Percentiles rank a stretch among this genome's conserved stretches.
These are phyloP conservation scores for Chanos chanos DNA, from an alignment of 2,797 vertebrate genomes.

Conservation along the genomic window DNA sequence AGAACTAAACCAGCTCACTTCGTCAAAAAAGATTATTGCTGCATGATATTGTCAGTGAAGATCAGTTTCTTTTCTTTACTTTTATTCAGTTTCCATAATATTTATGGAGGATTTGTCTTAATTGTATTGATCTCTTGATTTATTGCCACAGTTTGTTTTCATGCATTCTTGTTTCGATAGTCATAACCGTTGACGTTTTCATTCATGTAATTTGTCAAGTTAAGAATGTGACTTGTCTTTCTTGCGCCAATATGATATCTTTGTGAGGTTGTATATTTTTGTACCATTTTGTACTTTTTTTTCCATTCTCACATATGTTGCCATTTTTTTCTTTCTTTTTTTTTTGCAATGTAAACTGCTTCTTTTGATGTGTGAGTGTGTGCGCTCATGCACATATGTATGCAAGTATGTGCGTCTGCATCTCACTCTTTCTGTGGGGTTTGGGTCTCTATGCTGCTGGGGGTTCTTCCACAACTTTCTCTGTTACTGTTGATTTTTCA, in stretches of 20 bases:
- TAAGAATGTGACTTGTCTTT: slow-evolving; percentile 67
- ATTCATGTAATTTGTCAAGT: slow-evolving; percentile 65
- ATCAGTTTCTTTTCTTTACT: slow-evolving; percentile 46
- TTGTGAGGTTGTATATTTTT: slow-evolving; percentile 96
- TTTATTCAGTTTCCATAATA: slow-evolving; percentile 76
- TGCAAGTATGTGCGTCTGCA: slow-evolving; percentile 67
- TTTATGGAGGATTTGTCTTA: slow-evolving; percentile 72
- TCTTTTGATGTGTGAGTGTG: slow-evolving; percentile 76
- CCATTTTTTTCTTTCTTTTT: slow-evolving; percentile 73
- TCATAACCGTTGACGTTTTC: slow-evolving; percentile 53
- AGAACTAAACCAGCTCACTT: slow-evolving; percentile 69
- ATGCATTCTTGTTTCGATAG: slow-evolving; percentile 50
- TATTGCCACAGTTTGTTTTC: slow-evolving; percentile 59
- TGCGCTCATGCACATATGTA: slow-evolving; percentile 27
- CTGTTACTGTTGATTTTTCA: slow-evolving; percentile 85
- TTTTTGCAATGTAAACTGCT: slow-evolving; percentile 81
- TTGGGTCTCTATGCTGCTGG: slow-evolving; percentile 59
- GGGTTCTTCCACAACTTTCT: slow-evolving; percentile 64
- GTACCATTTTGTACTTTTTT: slow-evolving; percentile 91
- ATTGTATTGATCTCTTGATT: slow-evolving; percentile 59
- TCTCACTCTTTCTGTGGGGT: slow-evolving; percentile 66
- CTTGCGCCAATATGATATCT: slow-evolving; percentile 85
- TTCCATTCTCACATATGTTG: slow-evolving; percentile 74
- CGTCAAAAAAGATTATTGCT: slow-evolving; percentile 67
- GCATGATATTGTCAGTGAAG: slow-evolving; percentile 75